A percentile compares a stretch with the other conserved stretches of the same genome.
phyloP scores from a whole-genome alignment of 2,888 invertebrate genomes.

The Cerastis leucographa region DNA sequence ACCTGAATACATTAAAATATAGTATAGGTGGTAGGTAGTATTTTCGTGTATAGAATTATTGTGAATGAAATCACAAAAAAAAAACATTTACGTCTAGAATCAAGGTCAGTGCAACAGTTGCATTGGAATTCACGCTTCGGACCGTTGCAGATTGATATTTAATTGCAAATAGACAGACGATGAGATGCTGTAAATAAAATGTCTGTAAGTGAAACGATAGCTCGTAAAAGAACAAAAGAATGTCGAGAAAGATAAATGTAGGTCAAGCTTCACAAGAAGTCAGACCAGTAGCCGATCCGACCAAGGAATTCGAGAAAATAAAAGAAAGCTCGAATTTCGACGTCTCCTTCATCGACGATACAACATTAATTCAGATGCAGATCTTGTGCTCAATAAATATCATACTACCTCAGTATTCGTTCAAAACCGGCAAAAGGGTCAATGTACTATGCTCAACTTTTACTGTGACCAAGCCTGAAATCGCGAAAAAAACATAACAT shows the following conservation, averaged over 20 bases:
- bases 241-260: conserved; percentile 3
- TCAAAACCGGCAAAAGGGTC: not conserved
- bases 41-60: not conserved
- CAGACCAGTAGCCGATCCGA: not conserved
- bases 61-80: conserved; percentile 11
- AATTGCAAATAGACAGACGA: conserved; percentile 24
- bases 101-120: conserved; percentile 53
- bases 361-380: not conserved
- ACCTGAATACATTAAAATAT: not conserved
- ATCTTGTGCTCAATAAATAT: not conserved
- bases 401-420: not conserved
- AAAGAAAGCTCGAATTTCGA: conserved; percentile 9
- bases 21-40: too few relatives aligned
- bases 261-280: conserved; percentile 16
- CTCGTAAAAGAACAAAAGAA: conserved; percentile 1
- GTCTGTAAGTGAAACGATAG: not conserved
- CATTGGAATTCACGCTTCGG: conserved; percentile 35
- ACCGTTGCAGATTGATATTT: conserved; percentile 42
- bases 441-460: not conserved
- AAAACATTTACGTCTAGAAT: not conserved
- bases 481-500: not conserved
- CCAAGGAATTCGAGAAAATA: conserved; percentile 28
- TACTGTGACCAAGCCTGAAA: not conserved
- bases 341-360: not conserved
- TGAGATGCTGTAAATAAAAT: conserved; percentile 1